A percentile compares a stretch with the other conserved stretches of the same genome.
phyloP scores from a whole-genome alignment of 1,140 invertebrate species.

The Aphaenogaster rudis region DNA sequence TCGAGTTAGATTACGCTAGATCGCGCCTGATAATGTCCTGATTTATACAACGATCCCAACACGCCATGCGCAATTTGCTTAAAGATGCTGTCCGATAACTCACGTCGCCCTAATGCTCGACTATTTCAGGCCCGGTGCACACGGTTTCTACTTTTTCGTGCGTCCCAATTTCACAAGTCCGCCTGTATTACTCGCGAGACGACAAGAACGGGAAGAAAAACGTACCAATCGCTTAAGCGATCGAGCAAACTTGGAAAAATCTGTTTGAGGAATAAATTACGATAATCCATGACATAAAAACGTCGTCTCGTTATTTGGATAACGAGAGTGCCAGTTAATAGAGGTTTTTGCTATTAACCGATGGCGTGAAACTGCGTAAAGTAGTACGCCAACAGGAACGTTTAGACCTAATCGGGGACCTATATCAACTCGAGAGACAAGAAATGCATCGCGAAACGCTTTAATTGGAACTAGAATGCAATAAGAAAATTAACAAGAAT shows the following conservation, averaged over 20 bases:
- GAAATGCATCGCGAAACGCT: not conserved
- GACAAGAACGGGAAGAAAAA: not conserved
- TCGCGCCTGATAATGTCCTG: constrained; percentile 27
- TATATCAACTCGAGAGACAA: not conserved
- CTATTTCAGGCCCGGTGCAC: constrained; percentile 51
- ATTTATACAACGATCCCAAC: constrained; percentile 41
- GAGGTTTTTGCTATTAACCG: not conserved
- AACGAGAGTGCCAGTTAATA: not conserved
- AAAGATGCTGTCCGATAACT: constrained; percentile 48
- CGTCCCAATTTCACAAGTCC: constrained; percentile 59
- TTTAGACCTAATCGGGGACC: not conserved
- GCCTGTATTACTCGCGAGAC: not conserved
- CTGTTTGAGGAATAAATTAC: not conserved
- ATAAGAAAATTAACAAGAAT: constrained; percentile 7
- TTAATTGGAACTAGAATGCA: not conserved
- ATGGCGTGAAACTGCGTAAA: constrained; percentile 34
- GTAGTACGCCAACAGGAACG: not conserved
- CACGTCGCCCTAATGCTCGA: constrained; percentile 30
- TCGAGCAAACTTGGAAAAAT: not conserved
- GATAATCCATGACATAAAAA: not conserved
- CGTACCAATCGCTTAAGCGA: not conserved
- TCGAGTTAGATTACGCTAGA: constrained; percentile 39
- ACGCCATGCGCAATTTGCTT: constrained; percentile 39
- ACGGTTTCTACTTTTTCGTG: constrained; percentile 55
- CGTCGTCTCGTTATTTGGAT: not conserved